These are phyloP conservation scores for Drosophila funebris DNA, from an alignment of 1,140 invertebrate species.

Conservation along the genomic window DNA sequence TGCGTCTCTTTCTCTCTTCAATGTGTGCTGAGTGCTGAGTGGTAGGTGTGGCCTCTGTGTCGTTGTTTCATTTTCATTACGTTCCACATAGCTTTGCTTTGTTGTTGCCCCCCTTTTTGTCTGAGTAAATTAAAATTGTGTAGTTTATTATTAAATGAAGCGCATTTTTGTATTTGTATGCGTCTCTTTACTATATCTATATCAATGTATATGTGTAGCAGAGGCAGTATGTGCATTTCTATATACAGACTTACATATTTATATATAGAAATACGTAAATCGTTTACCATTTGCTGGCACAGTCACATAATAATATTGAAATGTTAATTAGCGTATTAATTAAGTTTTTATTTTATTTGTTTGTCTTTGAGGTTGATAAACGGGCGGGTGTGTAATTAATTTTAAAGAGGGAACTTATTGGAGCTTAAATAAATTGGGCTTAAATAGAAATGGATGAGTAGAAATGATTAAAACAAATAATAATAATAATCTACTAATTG, in stretches of 20 bases:
- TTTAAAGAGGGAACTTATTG: not conserved
- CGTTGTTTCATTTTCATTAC: slow-evolving; percentile 43
- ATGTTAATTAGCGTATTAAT: slow-evolving; percentile 79
- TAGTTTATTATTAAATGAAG: slow-evolving; percentile 84
- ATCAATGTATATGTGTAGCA: not conserved
- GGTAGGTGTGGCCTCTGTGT: slow-evolving; percentile 53
- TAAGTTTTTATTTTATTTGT: slow-evolving; percentile 59
- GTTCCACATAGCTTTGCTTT: slow-evolving; percentile 34
- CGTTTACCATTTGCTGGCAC: slow-evolving; percentile 37
- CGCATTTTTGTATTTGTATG: slow-evolving; percentile 79
- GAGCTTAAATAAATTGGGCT: too few species aligned
- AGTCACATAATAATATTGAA: slow-evolving; percentile 75
- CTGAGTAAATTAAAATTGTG: slow-evolving; percentile 83
- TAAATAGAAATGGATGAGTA: not conserved
- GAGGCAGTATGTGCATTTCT: slow-evolving; percentile 23
- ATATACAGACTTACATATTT: slow-evolving; percentile 27
- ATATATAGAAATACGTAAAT: slow-evolving; percentile 51
- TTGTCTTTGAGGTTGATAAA: slow-evolving; percentile 19
- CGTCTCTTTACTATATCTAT: slow-evolving; percentile 27
- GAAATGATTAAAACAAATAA: too few species aligned
- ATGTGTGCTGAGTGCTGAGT: not conserved
- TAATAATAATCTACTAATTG: too few species aligned
- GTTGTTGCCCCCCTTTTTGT: slow-evolving; percentile 27
- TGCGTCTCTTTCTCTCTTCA: slow-evolving; percentile 1
- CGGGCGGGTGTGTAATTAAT: slow-evolving; percentile 18